These are phyloP conservation scores for Theonella swinhoei DNA, from an alignment of 37 sponge, comb jelly and placozoan species.

Conservation along the genomic window DNA sequence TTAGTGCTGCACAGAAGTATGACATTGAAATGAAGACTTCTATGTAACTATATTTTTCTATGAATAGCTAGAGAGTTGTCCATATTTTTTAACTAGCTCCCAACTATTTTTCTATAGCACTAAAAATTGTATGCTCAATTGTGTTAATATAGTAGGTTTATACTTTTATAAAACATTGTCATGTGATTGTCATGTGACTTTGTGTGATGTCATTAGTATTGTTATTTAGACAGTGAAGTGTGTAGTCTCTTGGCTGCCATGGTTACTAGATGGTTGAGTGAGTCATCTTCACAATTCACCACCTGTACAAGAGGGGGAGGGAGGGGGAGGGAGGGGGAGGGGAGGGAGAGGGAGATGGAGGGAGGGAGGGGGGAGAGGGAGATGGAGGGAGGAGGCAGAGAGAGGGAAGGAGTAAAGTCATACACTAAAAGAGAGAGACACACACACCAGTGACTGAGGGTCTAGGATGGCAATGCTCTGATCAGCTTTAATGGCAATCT, in stretches of 20 bases:
- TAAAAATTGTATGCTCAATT: too few relatives aligned
- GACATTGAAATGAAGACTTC: neutral
- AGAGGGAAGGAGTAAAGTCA: neutral
- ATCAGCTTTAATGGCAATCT: constrained; percentile 65
- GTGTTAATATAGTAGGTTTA: too few relatives aligned
- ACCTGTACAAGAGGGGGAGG: constrained; percentile 3
- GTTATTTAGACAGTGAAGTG: constrained; percentile 24
- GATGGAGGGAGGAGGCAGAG: neutral
- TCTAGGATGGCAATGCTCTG: constrained; percentile 47
- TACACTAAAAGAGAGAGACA: neutral
- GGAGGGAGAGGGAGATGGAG: neutral
- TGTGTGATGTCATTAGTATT: too few relatives aligned
- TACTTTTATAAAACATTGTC: too few relatives aligned
- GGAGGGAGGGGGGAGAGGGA: constrained; percentile 1
- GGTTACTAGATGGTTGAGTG: constrained; percentile 66
- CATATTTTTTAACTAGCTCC: too few relatives aligned
- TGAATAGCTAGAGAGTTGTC: too few relatives aligned
- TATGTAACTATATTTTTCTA: neutral
- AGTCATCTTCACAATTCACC: constrained; percentile 72
- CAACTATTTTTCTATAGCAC: too few relatives aligned
- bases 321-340: neutral
- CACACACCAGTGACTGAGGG: constrained; percentile 40
- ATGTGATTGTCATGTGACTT: too few relatives aligned
- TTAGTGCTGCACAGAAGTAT: neutral
- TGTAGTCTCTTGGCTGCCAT: constrained; percentile 81